Base-by-base conservation (phyloP, 2,888 invertebrate genomes). In the Leucoma salicis region DNA sequence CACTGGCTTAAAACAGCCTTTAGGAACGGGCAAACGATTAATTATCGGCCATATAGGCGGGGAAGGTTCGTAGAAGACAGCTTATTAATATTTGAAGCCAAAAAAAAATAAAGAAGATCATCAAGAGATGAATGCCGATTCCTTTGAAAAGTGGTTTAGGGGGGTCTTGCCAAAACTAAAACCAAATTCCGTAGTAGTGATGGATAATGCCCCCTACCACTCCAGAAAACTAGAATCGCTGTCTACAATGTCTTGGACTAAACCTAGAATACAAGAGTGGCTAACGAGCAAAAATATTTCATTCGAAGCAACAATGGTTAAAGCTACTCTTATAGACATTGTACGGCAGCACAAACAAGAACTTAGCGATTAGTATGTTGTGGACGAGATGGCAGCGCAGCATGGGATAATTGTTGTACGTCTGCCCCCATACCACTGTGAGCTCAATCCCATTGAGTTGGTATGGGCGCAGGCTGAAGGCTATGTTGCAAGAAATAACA, bases 41-140 rank as follows among this genome's bases (percentile, higher is more conserved):
- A 41, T 46, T 16, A 28, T 34, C 14, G 13, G 37, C 34, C 31
- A 37, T 37, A 37, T 34, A 31, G 35, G 46, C 33, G 31, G 37
- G 14, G 31, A 39, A 25, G 32, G 15, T 39, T 32, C 8, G 24
- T 32, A 10, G 31, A 45, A 21, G 39, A 36, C 28, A 36, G 45
- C 33, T 32, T 28, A 31, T 35, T 43, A 31, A 31, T 43, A 21
- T 45, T 39, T 39, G 35, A 42, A 39, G 35, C 47, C 1, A 40
- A 46, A 41, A 45, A 39, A 35, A 18, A 7, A 12, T 35, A 40
- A 40, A 14, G 46, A 41, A 31, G 41, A 38, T 15, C 39, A 45
- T 18, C 24, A 39, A 37, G 38, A 34, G 15, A 37, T 37, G 25
- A 40, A 40, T 24, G 28, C 35, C 12, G 36, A 42, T 6, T 13